These are phyloP conservation scores for Chorisops tibialis DNA, from an alignment of 2,888 invertebrate species.

Conservation along the genomic window DNA sequence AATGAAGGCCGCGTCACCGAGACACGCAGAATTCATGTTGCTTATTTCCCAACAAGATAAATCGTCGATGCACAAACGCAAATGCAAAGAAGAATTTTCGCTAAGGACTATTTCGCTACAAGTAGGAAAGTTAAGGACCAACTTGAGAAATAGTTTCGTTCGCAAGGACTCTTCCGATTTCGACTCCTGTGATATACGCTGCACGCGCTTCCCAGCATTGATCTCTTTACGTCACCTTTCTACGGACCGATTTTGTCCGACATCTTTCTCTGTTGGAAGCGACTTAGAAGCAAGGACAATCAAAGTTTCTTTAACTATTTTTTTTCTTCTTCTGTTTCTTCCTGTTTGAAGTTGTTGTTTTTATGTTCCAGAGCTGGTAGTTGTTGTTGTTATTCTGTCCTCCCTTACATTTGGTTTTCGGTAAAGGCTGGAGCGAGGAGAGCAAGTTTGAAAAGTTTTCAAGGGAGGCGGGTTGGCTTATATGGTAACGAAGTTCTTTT, in stretches of 20 bases:
- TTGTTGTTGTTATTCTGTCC: no score
- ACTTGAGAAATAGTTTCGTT: constrained; percentile 2
- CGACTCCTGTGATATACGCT: not conserved
- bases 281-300: constrained; percentile 16
- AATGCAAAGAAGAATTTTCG: constrained; percentile 28
- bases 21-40: constrained; percentile 28
- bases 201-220: constrained; percentile 8
- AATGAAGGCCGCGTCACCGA: not conserved
- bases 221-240: constrained; percentile 25
- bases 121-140: constrained; percentile 17
- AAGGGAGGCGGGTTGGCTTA: no score
- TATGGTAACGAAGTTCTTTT: no score
- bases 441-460: no score
- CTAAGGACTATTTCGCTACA: constrained; percentile 10
- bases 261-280: no score
- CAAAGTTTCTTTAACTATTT: constrained; percentile 17
- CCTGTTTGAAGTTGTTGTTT: not conserved
- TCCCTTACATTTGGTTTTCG: no score
- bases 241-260: not conserved
- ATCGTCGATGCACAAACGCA: constrained; percentile 30
- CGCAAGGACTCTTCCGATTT: not conserved
- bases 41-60: constrained; percentile 19
- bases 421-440: no score
- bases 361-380: no score
- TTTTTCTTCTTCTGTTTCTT: constrained; percentile 6